Evolutionary conservation across 2,888 invertebrate species (phyloP), one percentile per base, ranked within the genome.

Genomic region (Ophonus ardosiacus): DNA sequence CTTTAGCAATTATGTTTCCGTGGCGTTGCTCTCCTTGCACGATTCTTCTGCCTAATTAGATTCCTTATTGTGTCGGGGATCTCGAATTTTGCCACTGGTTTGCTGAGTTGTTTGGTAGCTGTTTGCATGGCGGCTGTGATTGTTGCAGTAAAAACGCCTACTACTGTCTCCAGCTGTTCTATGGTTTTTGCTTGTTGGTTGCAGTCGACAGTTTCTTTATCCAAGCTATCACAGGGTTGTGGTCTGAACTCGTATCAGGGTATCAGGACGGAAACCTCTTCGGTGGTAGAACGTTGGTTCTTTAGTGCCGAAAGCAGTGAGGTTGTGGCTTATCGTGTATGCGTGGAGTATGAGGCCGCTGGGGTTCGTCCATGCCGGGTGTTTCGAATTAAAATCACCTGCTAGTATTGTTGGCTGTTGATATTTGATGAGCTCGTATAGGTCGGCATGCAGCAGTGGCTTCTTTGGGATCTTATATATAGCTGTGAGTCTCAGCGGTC

Each of bases 361-460:
- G 0, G 43, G 1, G 51, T 74, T 74, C 0, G 40, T 17, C 74
- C 74, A 78, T 8, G 56, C 8, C 0, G 10, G 18, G 10, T 76
- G 76, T 17, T 76, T 76, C 24, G 21, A 15, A 13, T 76, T 76
- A 1, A 76, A 56, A 13, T 76, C 76, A 4, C 43, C 71, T 8
- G 40, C 38, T 7, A 65, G n/a, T 8, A 65, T 65, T 7, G 63
- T 63, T 8, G 31, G 65, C 31, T 40, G 71, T 5, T 38, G 40
- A 1, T 38, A 0, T 2, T 40, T 38, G 7, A 40, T 15, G 1
- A 71, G 7, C 15, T 15, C 15, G 15, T 71, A 15, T 10, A 76
- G 18, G 24, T 76, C 76, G 2, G 57, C 8, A 7, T 71, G 8
- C 1, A 40, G 40, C 13, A 71, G 71, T 7, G 40, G 71, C 17